phyloP scores from a whole-genome alignment of 2,797 vertebrate genomes.

The Gobio occitaniae region DNA sequence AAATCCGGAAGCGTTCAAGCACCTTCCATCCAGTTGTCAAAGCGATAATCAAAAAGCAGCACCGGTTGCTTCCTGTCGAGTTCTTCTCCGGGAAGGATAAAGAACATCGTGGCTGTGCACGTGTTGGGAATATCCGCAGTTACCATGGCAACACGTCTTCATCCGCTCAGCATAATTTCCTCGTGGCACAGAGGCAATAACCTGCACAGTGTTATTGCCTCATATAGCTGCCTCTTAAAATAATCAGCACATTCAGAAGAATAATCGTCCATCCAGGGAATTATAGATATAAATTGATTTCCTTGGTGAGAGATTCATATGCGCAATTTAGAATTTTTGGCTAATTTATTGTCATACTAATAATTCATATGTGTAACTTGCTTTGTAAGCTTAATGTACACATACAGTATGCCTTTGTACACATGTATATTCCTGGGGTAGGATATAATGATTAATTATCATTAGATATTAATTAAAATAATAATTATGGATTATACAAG shows the following conservation, averaged over 20 bases:
- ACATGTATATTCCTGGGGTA: background rate
- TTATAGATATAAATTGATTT: background rate
- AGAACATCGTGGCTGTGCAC: background rate
- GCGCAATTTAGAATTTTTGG: background rate
- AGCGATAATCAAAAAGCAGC: background rate
- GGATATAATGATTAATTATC: background rate
- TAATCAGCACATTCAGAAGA: background rate
- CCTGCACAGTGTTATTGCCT: slow-evolving; percentile 25
- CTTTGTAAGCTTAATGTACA: background rate
- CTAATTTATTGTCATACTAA: background rate
- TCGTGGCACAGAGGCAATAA: slow-evolving; percentile 37
- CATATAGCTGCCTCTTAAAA: background rate
- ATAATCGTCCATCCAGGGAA: background rate
- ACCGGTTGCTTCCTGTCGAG: background rate
- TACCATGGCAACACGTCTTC: slow-evolving; percentile 75
- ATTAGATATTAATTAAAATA: background rate
- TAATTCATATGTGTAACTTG: background rate
- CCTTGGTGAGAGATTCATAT: background rate
- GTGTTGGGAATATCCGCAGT: slow-evolving; percentile 63
- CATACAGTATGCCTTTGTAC: background rate
- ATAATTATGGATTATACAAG: background rate
- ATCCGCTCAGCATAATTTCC: background rate
- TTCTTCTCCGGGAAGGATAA: background rate
- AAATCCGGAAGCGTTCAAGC: background rate
- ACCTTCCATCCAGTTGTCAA: background rate